These are phyloP conservation scores for Scolanthus callimorphus DNA, from an alignment of 92 coral and sea anemone genomes.

Conservation along the genomic window DNA sequence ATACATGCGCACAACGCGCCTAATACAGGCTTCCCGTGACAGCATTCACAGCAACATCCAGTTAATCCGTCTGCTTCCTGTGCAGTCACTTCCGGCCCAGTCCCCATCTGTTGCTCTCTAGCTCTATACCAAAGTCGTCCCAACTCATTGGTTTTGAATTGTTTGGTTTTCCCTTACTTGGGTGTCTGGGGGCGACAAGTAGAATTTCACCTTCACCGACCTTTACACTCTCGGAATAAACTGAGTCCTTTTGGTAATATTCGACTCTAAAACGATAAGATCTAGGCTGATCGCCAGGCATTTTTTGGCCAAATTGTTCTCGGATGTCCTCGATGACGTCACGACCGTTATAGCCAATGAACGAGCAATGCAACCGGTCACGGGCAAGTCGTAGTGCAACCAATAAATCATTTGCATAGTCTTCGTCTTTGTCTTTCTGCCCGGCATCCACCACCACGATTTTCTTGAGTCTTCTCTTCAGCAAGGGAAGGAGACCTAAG, in stretches of 20 bases:
- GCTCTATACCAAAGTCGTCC: neutral
- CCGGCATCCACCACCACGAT: neutral
- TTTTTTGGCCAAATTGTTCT: too few species aligned
- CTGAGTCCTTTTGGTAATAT: neutral
- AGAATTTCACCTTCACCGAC: neutral
- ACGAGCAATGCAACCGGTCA: neutral
- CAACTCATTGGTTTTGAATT: neutral
- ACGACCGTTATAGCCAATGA: slow-evolving; percentile 1
- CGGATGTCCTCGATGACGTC: too few species aligned
- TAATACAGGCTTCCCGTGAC: neutral
- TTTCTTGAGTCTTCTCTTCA: too few species aligned
- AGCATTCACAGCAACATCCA: neutral
- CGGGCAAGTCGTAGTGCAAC: neutral
- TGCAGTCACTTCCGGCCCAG: neutral
- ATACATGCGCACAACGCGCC: neutral
- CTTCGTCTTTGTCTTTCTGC: too few species aligned
- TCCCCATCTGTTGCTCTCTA: neutral
- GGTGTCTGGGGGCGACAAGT: neutral
- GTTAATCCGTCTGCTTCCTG: neutral
- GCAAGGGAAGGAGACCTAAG: too few species aligned
- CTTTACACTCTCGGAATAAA: neutral
- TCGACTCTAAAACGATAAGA: too few species aligned
- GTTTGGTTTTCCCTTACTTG: neutral
- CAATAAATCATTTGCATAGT: too few species aligned
- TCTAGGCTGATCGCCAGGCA: too few species aligned